phyloP scores from a whole-genome alignment of 1,140 invertebrate genomes.

The Oryzaephilus surinamensis region DNA sequence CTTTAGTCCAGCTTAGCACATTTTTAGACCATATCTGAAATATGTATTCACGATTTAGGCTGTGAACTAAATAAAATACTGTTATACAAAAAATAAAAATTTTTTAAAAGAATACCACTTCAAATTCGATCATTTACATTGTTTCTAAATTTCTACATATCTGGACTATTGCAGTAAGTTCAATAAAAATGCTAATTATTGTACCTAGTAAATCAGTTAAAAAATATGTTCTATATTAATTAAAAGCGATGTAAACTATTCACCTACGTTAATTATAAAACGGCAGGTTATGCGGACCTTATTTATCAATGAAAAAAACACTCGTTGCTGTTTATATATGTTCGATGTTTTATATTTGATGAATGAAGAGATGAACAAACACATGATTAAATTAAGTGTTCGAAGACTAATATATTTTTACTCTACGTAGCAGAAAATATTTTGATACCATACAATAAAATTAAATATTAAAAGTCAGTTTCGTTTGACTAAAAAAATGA shows the following conservation, averaged over 20 bases:
- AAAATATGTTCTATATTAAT: not conserved
- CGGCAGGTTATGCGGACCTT: slow-evolving; percentile 27
- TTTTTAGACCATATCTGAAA: too few species aligned
- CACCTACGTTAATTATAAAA: slow-evolving; percentile 21
- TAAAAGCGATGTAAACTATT: too few species aligned
- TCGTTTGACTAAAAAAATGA: not conserved
- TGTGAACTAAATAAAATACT: too few species aligned
- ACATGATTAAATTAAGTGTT: slow-evolving; percentile 11
- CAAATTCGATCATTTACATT: not conserved
- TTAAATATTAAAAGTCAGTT: not conserved
- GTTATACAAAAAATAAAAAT: too few species aligned
- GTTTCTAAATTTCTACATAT: not conserved
- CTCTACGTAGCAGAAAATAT: slow-evolving; percentile 28
- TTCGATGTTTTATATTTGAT: slow-evolving; percentile 26
- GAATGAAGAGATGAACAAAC: not conserved
- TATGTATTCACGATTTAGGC: too few species aligned
- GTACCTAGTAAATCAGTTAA: not conserved
- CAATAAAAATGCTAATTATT: not conserved
- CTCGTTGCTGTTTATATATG: slow-evolving; percentile 21
- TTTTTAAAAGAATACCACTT: not conserved
- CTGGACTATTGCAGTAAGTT: too few species aligned
- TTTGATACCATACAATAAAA: slow-evolving; percentile 32
- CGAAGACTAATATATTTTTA: slow-evolving; percentile 31
- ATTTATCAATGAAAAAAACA: slow-evolving; percentile 15
- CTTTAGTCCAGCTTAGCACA: too few species aligned